Evolutionary conservation across 1,140 invertebrate genomes (phyloP).

Genomic region (Bacillus rossius): DNA sequence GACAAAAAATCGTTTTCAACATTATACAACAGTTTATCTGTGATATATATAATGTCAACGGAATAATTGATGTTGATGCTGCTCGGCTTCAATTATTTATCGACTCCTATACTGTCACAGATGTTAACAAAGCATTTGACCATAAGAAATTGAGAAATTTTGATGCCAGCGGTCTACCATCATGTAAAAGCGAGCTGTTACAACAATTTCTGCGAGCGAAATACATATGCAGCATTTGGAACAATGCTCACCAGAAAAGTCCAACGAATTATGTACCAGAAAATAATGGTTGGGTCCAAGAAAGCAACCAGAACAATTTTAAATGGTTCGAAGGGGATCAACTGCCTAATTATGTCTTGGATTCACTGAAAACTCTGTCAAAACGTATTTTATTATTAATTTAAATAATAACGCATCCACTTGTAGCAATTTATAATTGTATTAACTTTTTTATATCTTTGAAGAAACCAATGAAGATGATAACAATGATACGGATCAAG

Average conservation of each 20-base stretch:
- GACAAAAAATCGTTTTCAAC: slow-evolving; percentile 17
- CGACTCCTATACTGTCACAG: slow-evolving; percentile 19
- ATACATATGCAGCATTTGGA: slow-evolving; percentile 16
- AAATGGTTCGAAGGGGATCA: slow-evolving; percentile 30
- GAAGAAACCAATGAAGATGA: slow-evolving; percentile 11
- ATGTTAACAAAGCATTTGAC: slow-evolving; percentile 23
- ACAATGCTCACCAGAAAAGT: slow-evolving; percentile 14
- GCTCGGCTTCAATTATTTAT: slow-evolving; percentile 22
- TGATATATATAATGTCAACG: slow-evolving; percentile 17
- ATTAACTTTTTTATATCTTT: slow-evolving; percentile 12
- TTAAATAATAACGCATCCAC: slow-evolving; percentile 6
- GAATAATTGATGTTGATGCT: slow-evolving; percentile 22
- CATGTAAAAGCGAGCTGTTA: slow-evolving; percentile 18
- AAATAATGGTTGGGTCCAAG: slow-evolving; percentile 22
- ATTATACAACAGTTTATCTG: slow-evolving; percentile 22
- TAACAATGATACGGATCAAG: background rate
- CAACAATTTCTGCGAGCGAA: slow-evolving; percentile 18
- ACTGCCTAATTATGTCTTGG: slow-evolving; percentile 20
- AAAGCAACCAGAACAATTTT: slow-evolving; percentile 21
- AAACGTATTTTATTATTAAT: slow-evolving; percentile 12
- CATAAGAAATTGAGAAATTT: slow-evolving; percentile 23
- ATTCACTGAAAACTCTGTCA: slow-evolving; percentile 14
- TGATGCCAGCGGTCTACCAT: slow-evolving; percentile 21
- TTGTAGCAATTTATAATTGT: slow-evolving; percentile 6
- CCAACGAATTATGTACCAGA: slow-evolving; percentile 9